A percentile compares a stretch with the other conserved stretches of the same genome.
Conservation (phyloP, 2,888 invertebrate genomes). For the Leptinotarsa haldemani region DNA sequence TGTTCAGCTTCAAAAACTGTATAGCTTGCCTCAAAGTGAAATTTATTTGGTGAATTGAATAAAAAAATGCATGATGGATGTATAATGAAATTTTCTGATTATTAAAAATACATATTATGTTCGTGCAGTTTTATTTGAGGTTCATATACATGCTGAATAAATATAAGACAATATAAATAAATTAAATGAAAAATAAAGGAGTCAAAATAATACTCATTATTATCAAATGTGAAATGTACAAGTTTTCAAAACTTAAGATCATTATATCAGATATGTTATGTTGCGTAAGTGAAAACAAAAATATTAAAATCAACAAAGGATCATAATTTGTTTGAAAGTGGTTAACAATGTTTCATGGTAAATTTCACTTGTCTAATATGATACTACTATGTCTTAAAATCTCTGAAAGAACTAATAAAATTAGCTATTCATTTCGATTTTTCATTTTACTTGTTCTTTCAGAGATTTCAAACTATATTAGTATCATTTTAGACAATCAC, state of each 20-base stretch:
- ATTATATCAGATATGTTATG: neutral
- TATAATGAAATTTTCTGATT: neutral
- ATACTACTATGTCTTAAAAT: too few relatives aligned
- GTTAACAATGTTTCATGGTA: too few relatives aligned
- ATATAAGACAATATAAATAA: slow-evolving; percentile 12
- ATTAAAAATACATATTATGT: neutral
- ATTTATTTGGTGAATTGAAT: too few relatives aligned
- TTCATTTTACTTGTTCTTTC: too few relatives aligned
- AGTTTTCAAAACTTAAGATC: slow-evolving; percentile 1
- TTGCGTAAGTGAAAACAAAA: slow-evolving; percentile 3
- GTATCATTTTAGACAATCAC: too few relatives aligned
- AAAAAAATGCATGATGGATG: too few relatives aligned
- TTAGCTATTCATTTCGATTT: too few relatives aligned
- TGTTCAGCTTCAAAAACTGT: too few relatives aligned
- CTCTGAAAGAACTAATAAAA: too few relatives aligned
- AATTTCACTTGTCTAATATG: too few relatives aligned
- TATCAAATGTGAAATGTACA: slow-evolving; percentile 16
- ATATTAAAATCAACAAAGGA: neutral
- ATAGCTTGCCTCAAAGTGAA: too few relatives aligned
- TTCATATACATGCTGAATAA: slow-evolving; percentile 7
- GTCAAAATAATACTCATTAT: slow-evolving; percentile 22
- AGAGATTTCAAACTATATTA: too few relatives aligned
- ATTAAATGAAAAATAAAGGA: slow-evolving; percentile 14
- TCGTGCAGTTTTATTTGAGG: slow-evolving; percentile 4
- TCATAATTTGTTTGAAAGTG: neutral